Evolutionary conservation across 2,888 invertebrate genomes (phyloP).

Genomic region (Kuschelorhynchus macadamiae): DNA sequence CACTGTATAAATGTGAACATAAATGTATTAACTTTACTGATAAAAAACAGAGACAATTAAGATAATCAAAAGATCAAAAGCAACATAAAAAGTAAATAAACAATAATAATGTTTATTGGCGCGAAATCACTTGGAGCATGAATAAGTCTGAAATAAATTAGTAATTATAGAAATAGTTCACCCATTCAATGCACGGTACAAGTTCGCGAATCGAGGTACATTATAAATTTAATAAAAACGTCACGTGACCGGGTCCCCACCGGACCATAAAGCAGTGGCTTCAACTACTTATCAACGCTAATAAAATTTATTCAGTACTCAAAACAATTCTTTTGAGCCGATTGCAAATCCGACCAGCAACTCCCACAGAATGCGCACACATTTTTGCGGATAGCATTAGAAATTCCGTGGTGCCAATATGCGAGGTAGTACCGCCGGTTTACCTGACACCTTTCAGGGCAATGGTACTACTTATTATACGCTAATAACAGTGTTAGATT

Average conservation of each 20-base stretch:
- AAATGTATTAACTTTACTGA: too few relatives aligned
- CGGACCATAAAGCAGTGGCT: constrained; percentile 22
- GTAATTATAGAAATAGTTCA: constrained; percentile 28
- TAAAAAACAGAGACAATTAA: too few relatives aligned
- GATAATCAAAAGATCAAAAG: too few relatives aligned
- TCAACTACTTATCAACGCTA: constrained; percentile 36
- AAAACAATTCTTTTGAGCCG: constrained; percentile 37
- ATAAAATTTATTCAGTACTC: constrained; percentile 44
- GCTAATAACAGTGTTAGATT: constrained; percentile 78
- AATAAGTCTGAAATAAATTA: too few relatives aligned
- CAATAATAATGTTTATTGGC: too few relatives aligned
- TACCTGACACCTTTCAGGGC: constrained; percentile 72
- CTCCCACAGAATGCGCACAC: constrained; percentile 12
- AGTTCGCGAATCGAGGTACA: constrained; percentile 29
- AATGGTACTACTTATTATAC: constrained; percentile 46
- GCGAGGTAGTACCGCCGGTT: constrained; percentile 79
- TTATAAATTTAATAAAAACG: constrained; percentile 38
- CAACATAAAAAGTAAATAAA: too few relatives aligned
- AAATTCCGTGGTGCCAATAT: constrained; percentile 63
- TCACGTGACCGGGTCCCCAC: constrained; percentile 45
- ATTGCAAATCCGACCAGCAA: constrained; percentile 14
- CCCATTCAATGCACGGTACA: constrained; percentile 9
- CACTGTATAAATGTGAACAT: too few relatives aligned
- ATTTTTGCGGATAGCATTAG: constrained; percentile 4
- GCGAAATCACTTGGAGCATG: too few relatives aligned